Evolutionary conservation across 2,888 invertebrate genomes (phyloP).

Genomic region (Nemotelus pantherinus): DNA sequence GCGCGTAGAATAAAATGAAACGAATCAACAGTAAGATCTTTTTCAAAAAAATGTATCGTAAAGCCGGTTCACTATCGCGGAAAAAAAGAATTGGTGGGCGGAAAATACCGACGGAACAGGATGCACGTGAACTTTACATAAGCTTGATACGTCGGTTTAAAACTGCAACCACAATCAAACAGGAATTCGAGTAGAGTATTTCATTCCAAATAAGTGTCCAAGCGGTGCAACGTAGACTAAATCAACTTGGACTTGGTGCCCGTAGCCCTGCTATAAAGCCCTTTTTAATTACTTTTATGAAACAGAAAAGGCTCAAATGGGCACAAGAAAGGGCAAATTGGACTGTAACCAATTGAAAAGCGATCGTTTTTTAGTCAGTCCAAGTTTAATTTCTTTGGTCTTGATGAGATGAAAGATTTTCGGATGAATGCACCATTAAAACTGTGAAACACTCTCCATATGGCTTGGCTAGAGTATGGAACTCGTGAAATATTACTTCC

Average conservation of each 20-base stretch:
- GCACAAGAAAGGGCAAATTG: neutral
- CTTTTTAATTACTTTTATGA: neutral
- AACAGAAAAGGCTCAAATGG: conserved; percentile 15
- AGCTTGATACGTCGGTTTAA: neutral
- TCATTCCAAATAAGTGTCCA: neutral
- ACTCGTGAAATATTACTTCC: neutral
- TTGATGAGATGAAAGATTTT: too few species aligned
- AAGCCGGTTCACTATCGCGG: neutral
- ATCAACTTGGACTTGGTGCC: neutral
- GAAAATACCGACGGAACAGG: neutral
- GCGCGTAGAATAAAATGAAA: neutral
- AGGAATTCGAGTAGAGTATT: neutral
- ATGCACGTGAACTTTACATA: neutral
- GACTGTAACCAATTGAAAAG: neutral
- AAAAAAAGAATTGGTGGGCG: neutral
- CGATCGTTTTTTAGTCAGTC: neutral
- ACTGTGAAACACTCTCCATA: too few species aligned
- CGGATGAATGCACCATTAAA: too few species aligned
- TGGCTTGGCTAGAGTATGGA: too few species aligned
- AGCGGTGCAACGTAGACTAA: neutral
- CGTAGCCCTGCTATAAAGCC: neutral
- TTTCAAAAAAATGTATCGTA: neutral
- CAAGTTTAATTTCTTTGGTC: too few species aligned
- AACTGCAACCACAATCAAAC: neutral
- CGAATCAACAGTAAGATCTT: neutral